A percentile compares a stretch with the other conserved stretches of the same genome.
Conservation (phyloP, 2,797 vertebrate species). For the Sus cebifrons region DNA sequence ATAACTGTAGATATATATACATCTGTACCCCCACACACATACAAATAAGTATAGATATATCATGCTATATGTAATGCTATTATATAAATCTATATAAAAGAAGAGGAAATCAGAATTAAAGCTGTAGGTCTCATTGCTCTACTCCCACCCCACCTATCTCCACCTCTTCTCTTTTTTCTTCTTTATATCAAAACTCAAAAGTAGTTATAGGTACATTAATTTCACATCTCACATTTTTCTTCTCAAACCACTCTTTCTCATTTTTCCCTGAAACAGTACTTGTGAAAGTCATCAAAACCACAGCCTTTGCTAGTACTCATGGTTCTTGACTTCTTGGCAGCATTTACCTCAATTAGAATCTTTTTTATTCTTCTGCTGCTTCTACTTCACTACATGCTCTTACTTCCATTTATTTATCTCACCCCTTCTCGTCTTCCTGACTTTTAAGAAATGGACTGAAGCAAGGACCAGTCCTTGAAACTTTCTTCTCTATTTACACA, state of each 20-base stretch:
- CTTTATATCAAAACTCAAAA: background rate
- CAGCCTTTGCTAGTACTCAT: background rate
- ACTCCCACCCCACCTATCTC: background rate
- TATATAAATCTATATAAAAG: background rate
- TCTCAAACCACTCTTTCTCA: background rate
- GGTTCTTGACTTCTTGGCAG: background rate
- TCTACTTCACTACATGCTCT: background rate
- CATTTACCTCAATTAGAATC: background rate
- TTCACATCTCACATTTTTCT: background rate
- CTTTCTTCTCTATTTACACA: background rate
- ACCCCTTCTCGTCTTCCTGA: background rate
- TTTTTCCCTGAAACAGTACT: background rate
- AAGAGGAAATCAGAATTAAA: background rate
- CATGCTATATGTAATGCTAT: background rate
- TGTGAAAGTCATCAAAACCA: background rate
- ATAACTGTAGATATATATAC: background rate
- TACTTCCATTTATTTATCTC: background rate
- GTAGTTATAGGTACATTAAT: background rate
- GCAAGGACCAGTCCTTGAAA: background rate
- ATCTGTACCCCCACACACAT: too few species aligned
- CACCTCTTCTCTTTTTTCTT: background rate
- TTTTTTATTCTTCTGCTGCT: background rate
- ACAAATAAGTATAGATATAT: background rate
- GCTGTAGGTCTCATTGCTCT: background rate
- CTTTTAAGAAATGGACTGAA: background rate